Percentiles rank a stretch among this genome's conserved stretches.
phyloP scores from a whole-genome alignment of 2,113 vertebrate genomes.

The Malurus alboscapulatus region DNA sequence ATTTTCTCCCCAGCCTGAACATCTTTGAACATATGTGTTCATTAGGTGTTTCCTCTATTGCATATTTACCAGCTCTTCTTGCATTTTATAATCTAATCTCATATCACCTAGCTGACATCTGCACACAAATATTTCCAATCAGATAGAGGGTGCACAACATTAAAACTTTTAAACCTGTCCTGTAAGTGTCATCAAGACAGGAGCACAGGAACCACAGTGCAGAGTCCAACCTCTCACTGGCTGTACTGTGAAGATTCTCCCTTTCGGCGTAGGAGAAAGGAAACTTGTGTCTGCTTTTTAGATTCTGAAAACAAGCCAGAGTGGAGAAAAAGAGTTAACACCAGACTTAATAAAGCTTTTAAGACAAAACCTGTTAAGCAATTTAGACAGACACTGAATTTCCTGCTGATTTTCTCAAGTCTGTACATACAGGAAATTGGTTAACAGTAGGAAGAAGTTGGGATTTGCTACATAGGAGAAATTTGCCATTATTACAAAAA shows the following conservation, averaged over 20 bases:
- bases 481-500: constrained; percentile 80
- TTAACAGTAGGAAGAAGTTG: constrained; percentile 71
- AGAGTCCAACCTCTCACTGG: constrained; percentile 82
- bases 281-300: constrained; percentile 86
- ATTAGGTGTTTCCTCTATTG: constrained; percentile 39
- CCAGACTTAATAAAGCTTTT: constrained; percentile 82
- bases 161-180: constrained; percentile 74
- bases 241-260: constrained; percentile 79
- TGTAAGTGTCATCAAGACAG: constrained; percentile 81
- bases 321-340: constrained; percentile 83
- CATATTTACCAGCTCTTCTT: constrained; percentile 62
- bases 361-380: constrained; percentile 81
- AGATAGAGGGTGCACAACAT: constrained; percentile 72
- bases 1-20: constrained; percentile 51
- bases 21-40: constrained; percentile 28
- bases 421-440: constrained; percentile 71
- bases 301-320: constrained; percentile 83
- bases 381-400: constrained; percentile 79
- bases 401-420: constrained; percentile 77
- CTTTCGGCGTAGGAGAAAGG: constrained; percentile 82
- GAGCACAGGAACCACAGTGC: constrained; percentile 79
- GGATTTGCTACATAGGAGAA: constrained; percentile 81
- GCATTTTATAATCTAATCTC: constrained; percentile 45
- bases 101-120: constrained; percentile 55
- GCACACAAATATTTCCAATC: constrained; percentile 49